Evolutionary conservation across 2,113 vertebrate species (phyloP), one percentile per base, ranked within the genome.

Genomic region (Cinclus mexicanus): DNA sequence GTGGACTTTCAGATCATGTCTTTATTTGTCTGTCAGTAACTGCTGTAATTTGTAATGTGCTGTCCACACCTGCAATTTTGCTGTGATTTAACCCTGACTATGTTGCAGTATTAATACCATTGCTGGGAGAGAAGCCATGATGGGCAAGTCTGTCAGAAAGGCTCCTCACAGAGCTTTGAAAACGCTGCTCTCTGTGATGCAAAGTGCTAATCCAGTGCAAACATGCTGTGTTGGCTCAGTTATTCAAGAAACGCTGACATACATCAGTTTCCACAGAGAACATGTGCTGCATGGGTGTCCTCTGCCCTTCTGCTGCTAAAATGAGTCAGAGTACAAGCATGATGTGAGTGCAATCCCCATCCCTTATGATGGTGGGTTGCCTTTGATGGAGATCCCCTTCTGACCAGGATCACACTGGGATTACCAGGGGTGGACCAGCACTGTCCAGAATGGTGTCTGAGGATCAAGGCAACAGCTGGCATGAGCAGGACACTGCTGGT

Each of bases 21-120:
- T 76, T 87, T 91, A 91, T 92, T 94, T 85, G 46, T 72, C 67
- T 93, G 31, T 86, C 75, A 94, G 50, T 67, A 76, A 49, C n/a
- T 65, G 23, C 61, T 63, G 15, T 85, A 88, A 80, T 85, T 96
- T 83, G 37, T 83, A 37, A 37, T 37, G 35, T 37, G 35, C 35
- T 37, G 63, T 92, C 41, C 46, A 65, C 85, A 88, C 41, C 75
- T 85, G 86, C 88, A 44, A 39, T 92, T 92, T 88, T 94, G 35
- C 47, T 80, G 75, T 86, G 85, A 88, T 94, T 94, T 95, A 88
- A 86, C n/a, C 33, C 79, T 86, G 65, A 47, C 53, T 20, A 11
- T 26, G 12, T 47, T 68, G 35, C 68, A 74, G 41, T 57, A 53
- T 72, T 76, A 90, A 85, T 4, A 90, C 10, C 50, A 25, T 17